Percentiles rank a stretch among this genome's conserved stretches.
Conservation (phyloP, 2,888 invertebrate genomes). For the Ypsolopha sequella region DNA sequence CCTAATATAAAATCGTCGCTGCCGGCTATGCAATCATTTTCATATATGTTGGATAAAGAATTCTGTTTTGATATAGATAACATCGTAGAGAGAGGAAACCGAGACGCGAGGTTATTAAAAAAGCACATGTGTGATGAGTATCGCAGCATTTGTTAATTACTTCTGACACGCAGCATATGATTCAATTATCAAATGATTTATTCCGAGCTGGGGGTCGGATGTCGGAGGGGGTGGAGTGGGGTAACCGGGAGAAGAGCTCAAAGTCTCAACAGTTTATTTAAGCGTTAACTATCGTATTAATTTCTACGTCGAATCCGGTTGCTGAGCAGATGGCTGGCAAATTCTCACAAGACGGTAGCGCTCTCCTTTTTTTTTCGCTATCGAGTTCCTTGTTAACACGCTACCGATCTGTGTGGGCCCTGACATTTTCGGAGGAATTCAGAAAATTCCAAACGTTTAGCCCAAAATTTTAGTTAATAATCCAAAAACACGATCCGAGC, state of each 20-base stretch:
- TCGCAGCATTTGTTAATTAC: constrained; percentile 67
- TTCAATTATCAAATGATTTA: constrained; percentile 71
- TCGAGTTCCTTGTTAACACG: constrained; percentile 33
- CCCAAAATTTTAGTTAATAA: neutral
- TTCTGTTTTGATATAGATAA: constrained; percentile 44
- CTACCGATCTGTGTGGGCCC: constrained; percentile 48
- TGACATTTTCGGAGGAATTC: constrained; percentile 15
- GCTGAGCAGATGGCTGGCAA: constrained; percentile 50
- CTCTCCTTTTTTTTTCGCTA: constrained; percentile 25
- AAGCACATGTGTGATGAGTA: constrained; percentile 67
- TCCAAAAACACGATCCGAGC: neutral
- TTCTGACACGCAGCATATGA: constrained; percentile 70
- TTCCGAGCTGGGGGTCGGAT: constrained; percentile 40
- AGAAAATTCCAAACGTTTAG: constrained; percentile 11
- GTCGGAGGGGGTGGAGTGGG: constrained; percentile 20
- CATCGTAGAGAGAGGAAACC: constrained; percentile 34
- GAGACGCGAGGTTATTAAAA: constrained; percentile 61
- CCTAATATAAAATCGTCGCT: constrained; percentile 56
- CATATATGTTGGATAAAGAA: constrained; percentile 52
- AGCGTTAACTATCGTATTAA: constrained; percentile 60
- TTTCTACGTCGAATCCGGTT: constrained; percentile 42
- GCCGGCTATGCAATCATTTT: constrained; percentile 53
- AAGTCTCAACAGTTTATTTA: constrained; percentile 39
- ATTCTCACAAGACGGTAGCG: constrained; percentile 45
- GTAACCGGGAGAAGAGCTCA: constrained; percentile 27